Conservation (phyloP, 2,888 invertebrate species). For the Tetropium fuscum region DNA sequence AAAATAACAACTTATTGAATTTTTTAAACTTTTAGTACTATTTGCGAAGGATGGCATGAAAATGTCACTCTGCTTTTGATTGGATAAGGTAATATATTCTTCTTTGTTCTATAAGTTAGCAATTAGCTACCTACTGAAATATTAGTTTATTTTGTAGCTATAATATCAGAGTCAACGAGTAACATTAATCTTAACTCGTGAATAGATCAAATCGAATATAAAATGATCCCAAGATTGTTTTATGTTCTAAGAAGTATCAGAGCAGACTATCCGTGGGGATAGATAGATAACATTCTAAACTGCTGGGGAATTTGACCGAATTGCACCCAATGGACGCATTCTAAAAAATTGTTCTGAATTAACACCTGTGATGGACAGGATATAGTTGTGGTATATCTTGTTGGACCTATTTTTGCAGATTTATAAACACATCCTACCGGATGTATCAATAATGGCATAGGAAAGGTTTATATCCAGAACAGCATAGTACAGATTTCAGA, state of each 20-base stretch:
- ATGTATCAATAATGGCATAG: too few species aligned
- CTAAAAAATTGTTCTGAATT: slow-evolving; percentile 48
- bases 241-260: slow-evolving; percentile 42
- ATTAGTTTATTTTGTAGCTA: too few species aligned
- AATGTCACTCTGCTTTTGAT: too few species aligned
- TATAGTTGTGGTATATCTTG: slow-evolving; percentile 33
- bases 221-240: slow-evolving; percentile 45
- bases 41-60: too few species aligned
- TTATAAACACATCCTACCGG: neutral
- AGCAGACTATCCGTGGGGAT: slow-evolving; percentile 46
- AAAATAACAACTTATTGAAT: too few species aligned
- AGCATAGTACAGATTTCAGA: too few species aligned
- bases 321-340: slow-evolving; percentile 49
- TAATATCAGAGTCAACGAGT: slow-evolving; percentile 4
- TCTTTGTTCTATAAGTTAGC: too few species aligned
- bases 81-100: too few species aligned
- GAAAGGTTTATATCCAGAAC: too few species aligned
- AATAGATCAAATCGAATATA: slow-evolving; percentile 40
- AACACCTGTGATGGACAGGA: slow-evolving; percentile 48
- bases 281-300: slow-evolving; percentile 51
- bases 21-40: too few species aligned
- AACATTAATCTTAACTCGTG: slow-evolving; percentile 19
- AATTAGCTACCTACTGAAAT: too few species aligned
- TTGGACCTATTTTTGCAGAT: slow-evolving; percentile 2
- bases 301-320: slow-evolving; percentile 48